Evolutionary conservation across 64 coral and sea anemone species (phyloP).

Genomic region (Pachyseris speciosa): DNA sequence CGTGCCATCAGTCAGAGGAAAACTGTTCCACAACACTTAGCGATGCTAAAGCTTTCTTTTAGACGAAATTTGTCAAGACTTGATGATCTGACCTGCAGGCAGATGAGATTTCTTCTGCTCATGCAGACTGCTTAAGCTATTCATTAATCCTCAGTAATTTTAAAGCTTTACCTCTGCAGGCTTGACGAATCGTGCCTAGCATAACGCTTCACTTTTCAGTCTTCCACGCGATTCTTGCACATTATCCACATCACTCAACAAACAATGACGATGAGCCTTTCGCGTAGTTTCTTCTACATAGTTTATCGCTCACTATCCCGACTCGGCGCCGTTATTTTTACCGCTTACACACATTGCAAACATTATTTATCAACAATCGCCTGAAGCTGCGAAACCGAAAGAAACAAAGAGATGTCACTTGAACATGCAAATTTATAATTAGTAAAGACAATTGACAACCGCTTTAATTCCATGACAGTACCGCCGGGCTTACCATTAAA

Average conservation of each 20-base stretch:
- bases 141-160: not conserved
- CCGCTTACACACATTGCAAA: not conserved
- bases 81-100: no score
- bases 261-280: not conserved
- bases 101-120: not conserved
- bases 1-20: not conserved
- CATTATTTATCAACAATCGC: not conserved
- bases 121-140: not conserved
- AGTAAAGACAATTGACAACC: not conserved
- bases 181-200: not conserved
- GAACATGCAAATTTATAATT: not conserved
- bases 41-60: not conserved
- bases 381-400: not conserved
- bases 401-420: not conserved
- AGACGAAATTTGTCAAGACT: not conserved
- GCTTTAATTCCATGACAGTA: not conserved
- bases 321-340: not conserved
- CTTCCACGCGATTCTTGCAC: no score
- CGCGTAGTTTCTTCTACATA: not conserved
- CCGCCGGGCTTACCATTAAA: not conserved
- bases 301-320: not conserved
- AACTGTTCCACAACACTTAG: not conserved
- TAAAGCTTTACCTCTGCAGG: not conserved
- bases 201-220: not conserved
- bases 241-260: not conserved